Conservation (phyloP, 2,888 invertebrate species). For the Nomada hirtipes region DNA sequence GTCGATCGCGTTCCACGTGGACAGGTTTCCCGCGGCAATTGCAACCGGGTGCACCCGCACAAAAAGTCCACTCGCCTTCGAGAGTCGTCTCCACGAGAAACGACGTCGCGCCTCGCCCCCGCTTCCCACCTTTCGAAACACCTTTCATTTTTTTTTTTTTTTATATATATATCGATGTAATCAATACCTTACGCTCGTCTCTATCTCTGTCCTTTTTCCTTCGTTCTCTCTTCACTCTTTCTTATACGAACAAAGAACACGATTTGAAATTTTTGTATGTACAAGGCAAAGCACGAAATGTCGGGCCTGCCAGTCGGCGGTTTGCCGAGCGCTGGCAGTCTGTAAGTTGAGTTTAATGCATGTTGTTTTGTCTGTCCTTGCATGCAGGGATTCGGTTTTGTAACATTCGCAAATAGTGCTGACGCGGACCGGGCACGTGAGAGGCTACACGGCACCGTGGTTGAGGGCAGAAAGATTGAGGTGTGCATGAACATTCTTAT, state of each 20-base stretch:
- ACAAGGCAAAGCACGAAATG: constrained; percentile 59
- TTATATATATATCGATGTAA: no score
- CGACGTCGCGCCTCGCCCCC: background rate
- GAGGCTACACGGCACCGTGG: constrained; percentile 99
- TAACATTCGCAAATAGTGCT: constrained; percentile 99
- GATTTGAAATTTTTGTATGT: background rate
- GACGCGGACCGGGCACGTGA: constrained; percentile 99
- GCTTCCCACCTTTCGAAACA: background rate
- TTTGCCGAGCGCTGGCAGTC: constrained; percentile 81
- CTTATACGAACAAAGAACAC: background rate
- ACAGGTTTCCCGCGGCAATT: background rate
- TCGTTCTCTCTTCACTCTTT: background rate
- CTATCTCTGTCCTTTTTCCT: background rate
- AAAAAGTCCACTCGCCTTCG: background rate
- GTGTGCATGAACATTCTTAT: constrained; percentile 96
- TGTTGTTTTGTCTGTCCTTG: constrained; percentile 96
- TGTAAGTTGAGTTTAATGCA: constrained; percentile 90
- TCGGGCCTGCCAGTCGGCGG: constrained; percentile 69
- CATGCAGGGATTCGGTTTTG: constrained; percentile 99
- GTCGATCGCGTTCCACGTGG: background rate
- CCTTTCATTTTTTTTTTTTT: background rate
- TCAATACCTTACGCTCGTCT: background rate
- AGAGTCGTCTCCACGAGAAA: background rate
- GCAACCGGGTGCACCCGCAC: constrained; percentile 18
- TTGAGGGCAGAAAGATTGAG: constrained; percentile 99